A percentile compares a stretch with the other conserved stretches of the same genome.
These are phyloP conservation scores for Drosophila paulistorum DNA, from an alignment of 1,140 invertebrate species.

Conservation along the genomic window DNA sequence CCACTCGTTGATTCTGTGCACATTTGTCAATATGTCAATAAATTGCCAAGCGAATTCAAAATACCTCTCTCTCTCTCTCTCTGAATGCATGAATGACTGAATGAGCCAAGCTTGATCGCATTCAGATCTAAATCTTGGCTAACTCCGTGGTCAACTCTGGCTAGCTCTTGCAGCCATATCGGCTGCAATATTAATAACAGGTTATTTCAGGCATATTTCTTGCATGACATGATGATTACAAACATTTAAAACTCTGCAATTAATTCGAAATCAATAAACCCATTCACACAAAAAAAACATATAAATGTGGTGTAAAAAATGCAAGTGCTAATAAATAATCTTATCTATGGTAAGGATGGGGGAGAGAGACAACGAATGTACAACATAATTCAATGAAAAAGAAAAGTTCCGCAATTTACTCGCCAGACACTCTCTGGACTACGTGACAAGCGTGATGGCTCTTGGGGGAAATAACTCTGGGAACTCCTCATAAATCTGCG, in stretches of 20 bases:
- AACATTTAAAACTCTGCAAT: constrained; percentile 28
- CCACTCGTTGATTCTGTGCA: constrained; percentile 29
- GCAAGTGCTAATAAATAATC: constrained; percentile 18
- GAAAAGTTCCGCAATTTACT: constrained; percentile 50
- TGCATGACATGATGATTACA: constrained; percentile 10
- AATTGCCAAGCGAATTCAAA: constrained; percentile 45
- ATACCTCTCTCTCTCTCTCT: constrained; percentile 12
- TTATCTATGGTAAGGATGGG: not conserved
- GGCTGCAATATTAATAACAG: constrained; percentile 35
- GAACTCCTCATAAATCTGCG: constrained; percentile 49
- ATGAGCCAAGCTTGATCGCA: constrained; percentile 48
- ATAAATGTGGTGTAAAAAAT: constrained; percentile 28
- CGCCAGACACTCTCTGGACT: constrained; percentile 28
- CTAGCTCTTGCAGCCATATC: constrained; percentile 11
- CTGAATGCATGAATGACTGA: constrained; percentile 26
- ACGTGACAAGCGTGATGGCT: constrained; percentile 66
- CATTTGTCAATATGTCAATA: constrained; percentile 64
- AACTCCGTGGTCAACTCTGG: not conserved
- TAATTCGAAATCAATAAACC: constrained; percentile 53
- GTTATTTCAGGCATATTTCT: constrained; percentile 23
- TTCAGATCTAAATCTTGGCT: constrained; percentile 7
- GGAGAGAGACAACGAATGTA: constrained; percentile 22
- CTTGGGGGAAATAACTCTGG: constrained; percentile 46
- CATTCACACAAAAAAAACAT: constrained; percentile 30
- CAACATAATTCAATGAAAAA: constrained; percentile 62